A percentile compares a stretch with the other conserved stretches of the same genome.
phyloP scores from a whole-genome alignment of 35 echinoderm and acorn worm genomes.

The Lytechinus pictus region DNA sequence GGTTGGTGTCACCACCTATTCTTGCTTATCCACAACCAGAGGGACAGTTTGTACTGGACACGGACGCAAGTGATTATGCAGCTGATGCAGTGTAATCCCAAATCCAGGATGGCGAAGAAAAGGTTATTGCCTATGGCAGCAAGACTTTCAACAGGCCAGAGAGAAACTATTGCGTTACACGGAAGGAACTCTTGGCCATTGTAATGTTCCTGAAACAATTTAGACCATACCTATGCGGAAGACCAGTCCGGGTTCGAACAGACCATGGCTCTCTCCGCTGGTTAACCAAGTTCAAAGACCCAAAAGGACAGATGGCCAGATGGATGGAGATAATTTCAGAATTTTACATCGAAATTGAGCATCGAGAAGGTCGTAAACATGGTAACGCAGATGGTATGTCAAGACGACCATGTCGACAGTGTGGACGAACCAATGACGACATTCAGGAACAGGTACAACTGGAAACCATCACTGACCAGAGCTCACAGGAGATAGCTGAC shows the following conservation, averaged over 20 bases:
- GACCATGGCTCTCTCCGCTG: conserved; percentile 58
- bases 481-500: not conserved
- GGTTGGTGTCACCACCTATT: conserved; percentile 47
- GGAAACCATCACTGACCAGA: not conserved
- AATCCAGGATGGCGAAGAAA: conserved; percentile 48
- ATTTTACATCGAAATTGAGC: conserved; percentile 48
- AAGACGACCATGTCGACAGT: conserved; percentile 42
- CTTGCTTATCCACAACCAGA: conserved; percentile 21
- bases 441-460: not conserved
- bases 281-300: conserved; percentile 60
- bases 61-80: conserved; percentile 48
- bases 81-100: conserved; percentile 64
- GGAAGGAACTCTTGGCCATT: conserved; percentile 57
- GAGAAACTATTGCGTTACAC: conserved; percentile 50
- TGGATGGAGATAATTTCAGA: conserved; percentile 43
- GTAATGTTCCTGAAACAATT: conserved; percentile 59
- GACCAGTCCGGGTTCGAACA: conserved; percentile 46
- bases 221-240: conserved; percentile 58
- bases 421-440: not conserved
- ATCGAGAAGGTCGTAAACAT: conserved; percentile 52
- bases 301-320: conserved; percentile 61
- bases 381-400: conserved; percentile 61
- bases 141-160: conserved; percentile 42
- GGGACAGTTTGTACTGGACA: conserved; percentile 45
- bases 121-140: conserved; percentile 54